These are phyloP conservation scores for Siphamia tubifer DNA, from an alignment of 2,113 vertebrate genomes.

Conservation along the genomic window DNA sequence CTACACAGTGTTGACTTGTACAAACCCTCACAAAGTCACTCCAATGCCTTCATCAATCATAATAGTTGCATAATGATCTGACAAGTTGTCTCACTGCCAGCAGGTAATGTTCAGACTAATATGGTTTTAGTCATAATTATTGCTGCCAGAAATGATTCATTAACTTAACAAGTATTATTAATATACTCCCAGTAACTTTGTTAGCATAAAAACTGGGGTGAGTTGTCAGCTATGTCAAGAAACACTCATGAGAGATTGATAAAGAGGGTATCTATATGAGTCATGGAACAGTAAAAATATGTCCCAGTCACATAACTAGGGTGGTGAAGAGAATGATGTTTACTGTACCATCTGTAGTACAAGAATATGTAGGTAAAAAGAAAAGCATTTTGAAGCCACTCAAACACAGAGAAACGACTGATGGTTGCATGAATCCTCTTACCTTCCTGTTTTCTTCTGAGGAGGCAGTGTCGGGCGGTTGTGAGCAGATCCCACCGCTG, in stretches of 20 bases:
- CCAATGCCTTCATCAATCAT: conserved; percentile 11
- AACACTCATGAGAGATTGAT: background rate
- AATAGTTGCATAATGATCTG: background rate
- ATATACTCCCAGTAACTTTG: no score
- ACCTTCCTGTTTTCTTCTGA: conserved; percentile 41
- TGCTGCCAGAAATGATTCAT: conserved; percentile 19
- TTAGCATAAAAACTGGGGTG: background rate
- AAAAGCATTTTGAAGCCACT: background rate
- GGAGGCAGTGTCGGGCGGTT: conserved; percentile 40
- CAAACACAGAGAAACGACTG: background rate
- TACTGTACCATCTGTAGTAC: conserved; percentile 20
- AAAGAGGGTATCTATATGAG: background rate
- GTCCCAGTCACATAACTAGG: background rate
- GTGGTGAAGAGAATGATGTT: conserved; percentile 18
- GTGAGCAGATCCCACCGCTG: conserved; percentile 40
- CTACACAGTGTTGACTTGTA: background rate
- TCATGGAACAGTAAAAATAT: background rate
- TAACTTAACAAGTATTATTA: conserved; percentile 14
- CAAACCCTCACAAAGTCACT: background rate
- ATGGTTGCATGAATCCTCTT: conserved; percentile 37
- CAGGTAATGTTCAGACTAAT: conserved; percentile 28
- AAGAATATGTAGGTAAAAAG: background rate
- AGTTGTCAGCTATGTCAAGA: no score
- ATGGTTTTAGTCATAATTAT: conserved; percentile 21
- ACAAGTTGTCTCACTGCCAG: conserved; percentile 17